These are phyloP conservation scores for Ectemnius cavifrons DNA, from an alignment of 2,888 invertebrate genomes.

Conservation along the genomic window DNA sequence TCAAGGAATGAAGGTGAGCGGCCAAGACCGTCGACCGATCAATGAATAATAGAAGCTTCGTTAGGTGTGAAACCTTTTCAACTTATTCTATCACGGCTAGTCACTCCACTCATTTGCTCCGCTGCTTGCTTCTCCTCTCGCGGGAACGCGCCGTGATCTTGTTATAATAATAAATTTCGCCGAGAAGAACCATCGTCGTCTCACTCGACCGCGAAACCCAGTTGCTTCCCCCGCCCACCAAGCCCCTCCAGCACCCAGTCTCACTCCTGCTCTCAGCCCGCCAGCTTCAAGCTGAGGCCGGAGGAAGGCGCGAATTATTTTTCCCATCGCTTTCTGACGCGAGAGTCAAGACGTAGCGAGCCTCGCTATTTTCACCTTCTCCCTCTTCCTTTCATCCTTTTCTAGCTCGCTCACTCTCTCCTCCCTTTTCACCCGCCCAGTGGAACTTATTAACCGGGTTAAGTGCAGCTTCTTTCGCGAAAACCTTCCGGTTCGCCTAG, in stretches of 20 bases:
- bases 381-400: not conserved
- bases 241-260: too few species aligned
- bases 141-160: constrained; percentile 28
- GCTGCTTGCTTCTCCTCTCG: constrained; percentile 12
- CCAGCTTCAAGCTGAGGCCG: too few species aligned
- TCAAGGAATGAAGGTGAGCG: constrained; percentile 42
- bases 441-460: constrained; percentile 51
- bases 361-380: not conserved
- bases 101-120: not conserved
- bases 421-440: constrained; percentile 4
- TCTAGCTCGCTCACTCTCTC: too few species aligned
- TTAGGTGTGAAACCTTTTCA: constrained; percentile 6
- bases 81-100: not conserved
- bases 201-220: too few species aligned
- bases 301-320: constrained; percentile 22
- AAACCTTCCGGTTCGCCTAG: constrained; percentile 26
- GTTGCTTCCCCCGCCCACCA: too few species aligned
- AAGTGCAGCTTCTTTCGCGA: constrained; percentile 44
- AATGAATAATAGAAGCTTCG: constrained; percentile 19
- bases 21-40: constrained; percentile 35
- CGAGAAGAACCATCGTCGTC: too few species aligned
- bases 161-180: constrained; percentile 20
- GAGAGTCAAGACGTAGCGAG: not conserved
- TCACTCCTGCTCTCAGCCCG: too few species aligned
- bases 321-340: constrained; percentile 23